phyloP scores from a whole-genome alignment of 2,113 vertebrate species.

The Nothobranchius kuhntae region DNA sequence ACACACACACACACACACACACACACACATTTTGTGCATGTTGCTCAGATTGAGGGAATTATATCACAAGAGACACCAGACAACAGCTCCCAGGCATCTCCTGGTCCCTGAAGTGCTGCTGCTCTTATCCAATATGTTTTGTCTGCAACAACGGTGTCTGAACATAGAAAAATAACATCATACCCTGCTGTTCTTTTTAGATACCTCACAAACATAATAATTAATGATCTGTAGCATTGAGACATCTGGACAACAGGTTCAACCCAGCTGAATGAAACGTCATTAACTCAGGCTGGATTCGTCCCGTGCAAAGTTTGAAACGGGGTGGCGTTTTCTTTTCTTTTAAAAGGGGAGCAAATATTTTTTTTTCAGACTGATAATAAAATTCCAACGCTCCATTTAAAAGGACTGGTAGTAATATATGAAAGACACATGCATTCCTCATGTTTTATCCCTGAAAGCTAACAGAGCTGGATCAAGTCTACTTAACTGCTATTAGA shows the following conservation, averaged over 20 bases:
- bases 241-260: slow-evolving; percentile 71
- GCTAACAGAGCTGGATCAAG: slow-evolving; percentile 58
- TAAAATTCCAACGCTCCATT: background rate
- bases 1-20: slow-evolving; percentile 30
- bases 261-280: slow-evolving; percentile 35
- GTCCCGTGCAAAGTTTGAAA: background rate
- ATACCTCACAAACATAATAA: slow-evolving; percentile 65
- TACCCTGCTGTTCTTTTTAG: slow-evolving; percentile 60
- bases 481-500: slow-evolving; percentile 73
- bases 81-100: slow-evolving; percentile 73
- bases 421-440: slow-evolving; percentile 40
- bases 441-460: slow-evolving; percentile 51
- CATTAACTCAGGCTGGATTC: slow-evolving; percentile 2
- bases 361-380: background rate
- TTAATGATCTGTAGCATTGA: slow-evolving; percentile 67
- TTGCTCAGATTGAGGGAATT: slow-evolving; percentile 49
- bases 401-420: slow-evolving; percentile 1
- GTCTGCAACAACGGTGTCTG: slow-evolving; percentile 70
- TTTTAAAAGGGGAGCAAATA: background rate
- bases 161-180: slow-evolving; percentile 73
- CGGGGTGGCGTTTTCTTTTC: background rate
- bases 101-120: slow-evolving; percentile 65
- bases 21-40: slow-evolving; percentile 20
- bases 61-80: slow-evolving; percentile 57
- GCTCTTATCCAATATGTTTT: slow-evolving; percentile 77